These are phyloP conservation scores for Melopsittacus undulatus DNA, from an alignment of 2,797 vertebrate species.

Conservation along the genomic window DNA sequence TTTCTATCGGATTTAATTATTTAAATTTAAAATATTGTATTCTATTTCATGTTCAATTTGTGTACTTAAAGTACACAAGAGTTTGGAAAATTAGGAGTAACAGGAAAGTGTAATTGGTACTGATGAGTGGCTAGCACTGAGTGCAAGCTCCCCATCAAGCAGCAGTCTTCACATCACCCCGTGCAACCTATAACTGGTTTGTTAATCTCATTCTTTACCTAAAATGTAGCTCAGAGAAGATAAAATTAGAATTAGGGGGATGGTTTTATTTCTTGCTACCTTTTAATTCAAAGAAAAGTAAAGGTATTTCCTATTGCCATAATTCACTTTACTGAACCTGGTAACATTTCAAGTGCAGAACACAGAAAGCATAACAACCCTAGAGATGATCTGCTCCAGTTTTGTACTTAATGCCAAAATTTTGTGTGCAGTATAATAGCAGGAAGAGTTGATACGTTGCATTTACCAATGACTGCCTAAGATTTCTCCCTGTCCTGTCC, in stretches of 20 bases:
- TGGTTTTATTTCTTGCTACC: not conserved
- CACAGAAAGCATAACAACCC: not conserved
- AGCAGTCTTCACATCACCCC: not conserved
- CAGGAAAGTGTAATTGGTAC: not conserved
- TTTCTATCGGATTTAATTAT: not conserved
- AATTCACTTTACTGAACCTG: not conserved
- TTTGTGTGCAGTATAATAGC: not conserved
- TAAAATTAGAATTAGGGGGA: not conserved
- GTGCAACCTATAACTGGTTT: not conserved
- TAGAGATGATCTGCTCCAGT: not conserved
- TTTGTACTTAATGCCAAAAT: not conserved
- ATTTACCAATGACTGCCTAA: not conserved
- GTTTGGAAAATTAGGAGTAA: not conserved
- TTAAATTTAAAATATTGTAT: not conserved
- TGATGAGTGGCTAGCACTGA: not conserved
- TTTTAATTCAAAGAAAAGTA: not conserved
- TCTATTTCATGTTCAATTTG: not conserved
- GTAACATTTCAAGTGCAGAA: not conserved
- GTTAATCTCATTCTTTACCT: not conserved
- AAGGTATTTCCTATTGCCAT: not conserved
- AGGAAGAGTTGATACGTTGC: not conserved
- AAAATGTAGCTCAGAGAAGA: not conserved
- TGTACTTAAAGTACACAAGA: not conserved
- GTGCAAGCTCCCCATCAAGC: not conserved
- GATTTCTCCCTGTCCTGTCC: not conserved